Evolutionary conservation across 2,797 vertebrate genomes (phyloP), one percentile per base, ranked within the genome.

Genomic region (Trichosurus vulpecula): DNA sequence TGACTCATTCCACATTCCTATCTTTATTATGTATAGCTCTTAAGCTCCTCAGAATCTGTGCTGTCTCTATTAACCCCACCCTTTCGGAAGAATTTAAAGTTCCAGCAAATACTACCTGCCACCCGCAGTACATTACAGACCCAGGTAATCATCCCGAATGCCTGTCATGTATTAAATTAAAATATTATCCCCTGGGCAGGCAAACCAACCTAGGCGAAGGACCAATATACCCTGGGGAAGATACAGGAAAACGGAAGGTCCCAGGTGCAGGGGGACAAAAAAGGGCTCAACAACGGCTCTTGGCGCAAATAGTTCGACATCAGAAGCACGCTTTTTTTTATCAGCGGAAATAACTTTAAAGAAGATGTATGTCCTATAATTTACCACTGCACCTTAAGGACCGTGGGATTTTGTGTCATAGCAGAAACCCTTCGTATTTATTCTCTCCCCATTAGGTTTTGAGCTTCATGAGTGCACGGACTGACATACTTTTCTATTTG

Each of bases 41-140:
- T 74, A 74, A 74, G 11, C 25, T 0, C n/a, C 61, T 19, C n/a
- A 41, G 19, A 41, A 41, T 2, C 13, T 41, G 16, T 3, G n/a
- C n/a, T 47, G 4, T 74, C 66, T 74, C 66, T 22, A 25, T 81
- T 47, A 47, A 81, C n/a, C 66, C 66, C 12, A 81, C 66, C 66
- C 19, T 41, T 81, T 22, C 1, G 6, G n/a, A 41, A 47, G n/a
- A 41, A 81, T 81, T 19, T 81, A 47, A 41, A 74, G 66, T 41
- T 19, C 2, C 66, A 3, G n/a, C 19, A 41, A 81, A 81, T 81
- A 81, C 16, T 9, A 41, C 19, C n/a, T 41, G 6, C 6, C 19
- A 41, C 1, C 0, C 41, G 16, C 4, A 14, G 2, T 30, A 6
- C 2, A 0, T 47, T 47, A 41, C n/a, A 81, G n/a, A 81, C n/a